Evolutionary conservation across 2,113 vertebrate species (phyloP), one percentile per base, ranked within the genome.

Genomic region (Silurus meridionalis): DNA sequence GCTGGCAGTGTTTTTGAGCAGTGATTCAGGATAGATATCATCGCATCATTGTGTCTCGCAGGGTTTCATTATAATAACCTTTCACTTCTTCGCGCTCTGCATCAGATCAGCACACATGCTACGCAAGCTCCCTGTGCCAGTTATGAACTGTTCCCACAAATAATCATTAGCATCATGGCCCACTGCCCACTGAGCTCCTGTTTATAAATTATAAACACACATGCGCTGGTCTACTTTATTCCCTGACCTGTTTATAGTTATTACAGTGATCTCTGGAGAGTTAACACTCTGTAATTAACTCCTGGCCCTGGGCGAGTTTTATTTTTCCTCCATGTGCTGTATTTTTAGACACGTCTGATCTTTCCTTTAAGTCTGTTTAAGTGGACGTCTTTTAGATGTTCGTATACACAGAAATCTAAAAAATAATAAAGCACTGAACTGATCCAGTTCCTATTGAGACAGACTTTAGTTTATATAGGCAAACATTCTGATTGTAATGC

Each of bases 171-270:
- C 83, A 64, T 85, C 60, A 77, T 52, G 72, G 72, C 71, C 83
- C 60, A 10, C 72, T 64, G 83, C 83, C 71, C 60, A 50, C 53
- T 57, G 69, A 50, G 67, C 57, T 74, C 23, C 19, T n/a, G 83
- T 23, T 19, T 85, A 77, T 85, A 78, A 75, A 85, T 28, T 85
- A 77, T 85, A 85, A 85, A 85, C 72, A 85, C 71, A 63, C 72
- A 77, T 84, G 46, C 28, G 58, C 72, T 85, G 83, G 72, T 64
- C 69, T 75, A 48, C 58, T 61, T 75, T 78, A 61, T 78, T 78
- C 37, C 48, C 71, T 9, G 72, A 78, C 46, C 55, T 85, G 72
- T 57, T 64, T n/a, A 23, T 57, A 58, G 63, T 78, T 79, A 85
- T 85, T 85, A 85, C 6, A 48, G 25, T 15, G 19, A 57, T 80